Evolutionary conservation across 2,888 invertebrate genomes (phyloP), one percentile per base, ranked within the genome.

Genomic region (Melinaea menophilus): DNA sequence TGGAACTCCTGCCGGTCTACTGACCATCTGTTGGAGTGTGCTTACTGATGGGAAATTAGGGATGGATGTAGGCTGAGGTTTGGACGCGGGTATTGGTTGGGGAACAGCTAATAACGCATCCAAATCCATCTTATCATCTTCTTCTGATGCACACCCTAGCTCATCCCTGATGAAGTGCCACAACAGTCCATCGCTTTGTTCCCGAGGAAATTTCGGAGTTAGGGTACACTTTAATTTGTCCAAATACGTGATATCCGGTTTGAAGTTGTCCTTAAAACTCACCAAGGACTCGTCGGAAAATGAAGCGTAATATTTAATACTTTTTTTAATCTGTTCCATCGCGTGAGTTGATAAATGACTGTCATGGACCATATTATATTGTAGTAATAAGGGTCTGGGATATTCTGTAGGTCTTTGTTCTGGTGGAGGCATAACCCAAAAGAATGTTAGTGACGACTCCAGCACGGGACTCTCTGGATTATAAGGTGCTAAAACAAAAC

Each of bases 381-480:
- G 96, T 88, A 98, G 94, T 56, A 96, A 91, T 94, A 98, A 95
- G 0, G 98, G 98, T 55, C 97, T 94, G 0, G 98, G 98, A 83
- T 98, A 97, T 84, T 98, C 98, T 61, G 96, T 94, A 9, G 97
- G 97, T 73, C 96, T 94, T 77, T 95, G 95, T 90, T 98, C 98
- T 55, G 97, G 96, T 2, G 98, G 98, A n/a, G 98, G 98, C 90
- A 97, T 94, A 3, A 98, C 97, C 98, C 98, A 98, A 84, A 96
- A 98, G 62, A 96, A 95, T 67, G 95, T 95, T 12, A 97, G 92
- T 56, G 95, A 95, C 0, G 97, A 97, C 77, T 97, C 97, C 71
- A 96, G 84, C 34, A 95, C 95, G 60, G 93, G 93, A 76, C 94
- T 95, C 79, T 96, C 95, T 64, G 94, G 94, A 77, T 95, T 95